These are phyloP conservation scores for Carduelis carduelis DNA, from an alignment of 2,797 vertebrate species.

Conservation along the genomic window DNA sequence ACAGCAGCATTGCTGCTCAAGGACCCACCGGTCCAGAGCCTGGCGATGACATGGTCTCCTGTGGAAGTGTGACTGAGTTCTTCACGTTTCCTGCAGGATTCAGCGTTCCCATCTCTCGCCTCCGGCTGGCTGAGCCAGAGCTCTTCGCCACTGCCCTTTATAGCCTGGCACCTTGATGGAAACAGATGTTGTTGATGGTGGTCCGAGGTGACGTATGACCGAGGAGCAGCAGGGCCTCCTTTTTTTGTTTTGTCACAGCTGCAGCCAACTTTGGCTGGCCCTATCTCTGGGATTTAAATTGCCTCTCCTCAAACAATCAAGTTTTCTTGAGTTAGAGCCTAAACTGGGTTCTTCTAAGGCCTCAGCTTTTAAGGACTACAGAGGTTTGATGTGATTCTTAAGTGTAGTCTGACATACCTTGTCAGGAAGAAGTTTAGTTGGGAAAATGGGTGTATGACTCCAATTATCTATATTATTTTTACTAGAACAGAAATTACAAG, in stretches of 20 bases:
- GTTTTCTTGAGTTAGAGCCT: not conserved
- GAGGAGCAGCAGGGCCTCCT: not conserved
- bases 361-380: not conserved
- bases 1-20: not conserved
- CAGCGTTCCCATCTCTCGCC: not conserved
- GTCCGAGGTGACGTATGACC: not conserved
- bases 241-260: not conserved
- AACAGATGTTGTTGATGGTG: not conserved
- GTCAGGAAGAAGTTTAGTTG: not conserved
- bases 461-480: not conserved
- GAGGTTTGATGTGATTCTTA: not conserved
- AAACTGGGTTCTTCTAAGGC: not conserved
- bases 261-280: not conserved
- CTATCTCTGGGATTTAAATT: not conserved
- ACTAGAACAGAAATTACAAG: not conserved
- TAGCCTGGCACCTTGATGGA: not conserved
- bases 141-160: not conserved
- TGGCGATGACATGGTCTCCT: no score
- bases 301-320: rapidly evolving
- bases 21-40: no score
- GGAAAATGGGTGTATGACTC: not conserved
- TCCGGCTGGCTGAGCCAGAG: not conserved
- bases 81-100: not conserved
- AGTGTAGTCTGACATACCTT: not conserved
- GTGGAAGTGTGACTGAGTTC: no score